Evolutionary conservation across 2,113 vertebrate species (phyloP), one percentile per base, ranked within the genome.

Genomic region (Notechis scutatus): DNA sequence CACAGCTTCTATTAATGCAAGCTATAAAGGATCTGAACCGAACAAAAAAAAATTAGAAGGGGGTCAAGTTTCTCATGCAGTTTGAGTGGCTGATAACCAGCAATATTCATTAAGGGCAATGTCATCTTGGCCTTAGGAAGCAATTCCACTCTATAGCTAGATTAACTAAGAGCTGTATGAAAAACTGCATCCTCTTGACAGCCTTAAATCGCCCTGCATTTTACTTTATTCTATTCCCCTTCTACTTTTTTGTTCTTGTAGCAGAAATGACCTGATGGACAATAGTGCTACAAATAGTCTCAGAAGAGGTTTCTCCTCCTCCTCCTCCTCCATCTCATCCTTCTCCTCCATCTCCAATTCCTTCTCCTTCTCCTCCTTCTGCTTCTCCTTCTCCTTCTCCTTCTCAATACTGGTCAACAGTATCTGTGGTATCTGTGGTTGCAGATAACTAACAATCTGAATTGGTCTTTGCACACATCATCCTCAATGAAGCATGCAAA

Each of bases 241-340:
- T 23, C 24, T 87, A 6, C 45, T 50, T 45, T 15, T 50, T 29
- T 87, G 85, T 87, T 87, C 45, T 26, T 81, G 74, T 23, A 34
- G 74, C 7, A 42, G 34, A 81, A 81, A 42, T 81, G 74, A 81
- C 15, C 18, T 39, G n/a, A 74, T 39, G n/a, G n/a, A 39, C 74
- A 81, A 39, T 3, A 21, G n/a, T 39, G 15, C n/a, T 39, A 39
- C 15, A 74, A 74, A 21, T 81, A 7, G 74, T 81, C 34, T 18
- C 74, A 42, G 34, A 81, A 81, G 20, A 42, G 18, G 0, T 21
- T 81, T 10, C 74, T 42, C 18, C 34, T 86, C 4, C 42, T 86
- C 0, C 9, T 86, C 24, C 42, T 24, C 1, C 21, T 5, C 5
- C 18, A 6, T 3, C 6, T 54, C 1, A 14, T 42, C 0, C 47